These are phyloP conservation scores for Hesperophylax magnus DNA, from an alignment of 1,140 invertebrate species.

Conservation along the genomic window DNA sequence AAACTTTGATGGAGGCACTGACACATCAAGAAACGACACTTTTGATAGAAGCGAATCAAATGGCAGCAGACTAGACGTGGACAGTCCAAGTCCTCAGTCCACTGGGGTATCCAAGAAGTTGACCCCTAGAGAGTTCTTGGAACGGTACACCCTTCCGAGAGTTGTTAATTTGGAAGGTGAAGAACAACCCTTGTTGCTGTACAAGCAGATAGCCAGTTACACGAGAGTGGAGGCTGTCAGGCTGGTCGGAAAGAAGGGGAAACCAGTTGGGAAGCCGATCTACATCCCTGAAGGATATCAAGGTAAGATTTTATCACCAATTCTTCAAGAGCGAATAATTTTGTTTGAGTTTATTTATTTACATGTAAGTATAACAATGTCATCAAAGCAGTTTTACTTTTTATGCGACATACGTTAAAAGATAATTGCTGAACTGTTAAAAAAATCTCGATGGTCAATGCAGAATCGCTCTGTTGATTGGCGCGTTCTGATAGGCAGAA, in stretches of 20 bases:
- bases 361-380: no score
- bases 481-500: no score
- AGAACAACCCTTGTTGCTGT: conserved; percentile 70
- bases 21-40: conserved; percentile 19
- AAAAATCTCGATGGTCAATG: no score
- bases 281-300: conserved; percentile 74
- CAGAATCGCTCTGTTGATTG: no score
- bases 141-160: conserved; percentile 71
- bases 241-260: conserved; percentile 70
- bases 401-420: no score
- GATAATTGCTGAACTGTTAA: no score
- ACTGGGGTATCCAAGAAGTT: conserved; percentile 58
- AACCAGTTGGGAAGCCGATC: conserved; percentile 69
- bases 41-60: conserved; percentile 54
- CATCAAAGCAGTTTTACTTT: no score
- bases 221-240: conserved; percentile 71
- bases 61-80: conserved; percentile 39
- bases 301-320: conserved; percentile 64
- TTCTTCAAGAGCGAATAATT: no score
- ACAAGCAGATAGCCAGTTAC: conserved; percentile 71
- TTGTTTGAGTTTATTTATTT: no score
- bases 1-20: conserved; percentile 39
- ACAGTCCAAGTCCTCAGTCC: conserved; percentile 41
- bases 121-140: conserved; percentile 70
- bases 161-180: conserved; percentile 70